Base-by-base conservation (phyloP, 53 echinoderm and acorn worm genomes). In the Patiria pectinifera region DNA sequence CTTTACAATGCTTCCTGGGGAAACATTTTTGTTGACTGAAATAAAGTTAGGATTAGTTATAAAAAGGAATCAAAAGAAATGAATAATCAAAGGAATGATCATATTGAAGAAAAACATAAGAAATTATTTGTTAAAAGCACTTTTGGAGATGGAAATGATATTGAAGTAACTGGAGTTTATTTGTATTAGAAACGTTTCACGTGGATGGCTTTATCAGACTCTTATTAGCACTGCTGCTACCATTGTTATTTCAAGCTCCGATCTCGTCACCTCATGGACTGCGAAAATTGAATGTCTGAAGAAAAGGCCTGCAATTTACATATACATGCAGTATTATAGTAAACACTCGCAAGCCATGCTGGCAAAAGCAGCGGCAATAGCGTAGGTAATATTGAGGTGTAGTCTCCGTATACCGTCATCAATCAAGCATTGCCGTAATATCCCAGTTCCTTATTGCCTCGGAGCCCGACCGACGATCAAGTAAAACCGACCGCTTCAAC, bases 401-500 rank as follows among this genome's bases (percentile, higher is more conserved):
- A 60, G 88, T 77, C 78, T 84, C 59, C 44, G 49, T 16, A 14
- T 26, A 77, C 26, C 35, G 49, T 77, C 88, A 88, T 88, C 88
- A 88, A 88, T 88, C 88, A 88, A 88, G 43, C 45, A 48, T 78
- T 44, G n/a, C 61, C 19, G 88, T 78, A 88, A 88, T 88, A 88
- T 88, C 62, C 78, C 61, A 59, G 25, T 88, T 78, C 78, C 78
- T 59, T 88, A 88, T 88, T 88, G 88, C 88, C 88, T 88, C 61
- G 4, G 44, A 88, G 88, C 62, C 62, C 6, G 88, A 76, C 82
- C 82, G 78, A 25, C 88, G 71, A 71, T 48, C 74, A 44, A 35
- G 53, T 24, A 58, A 53, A 58, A 59, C 59, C 82, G 22, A 78
- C 78, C 45, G 78, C 77, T 18, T 26, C 4, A 78, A 53, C 91